Base-by-base conservation (phyloP, 1,140 invertebrate genomes). In the Pectinophora gossypiella region DNA sequence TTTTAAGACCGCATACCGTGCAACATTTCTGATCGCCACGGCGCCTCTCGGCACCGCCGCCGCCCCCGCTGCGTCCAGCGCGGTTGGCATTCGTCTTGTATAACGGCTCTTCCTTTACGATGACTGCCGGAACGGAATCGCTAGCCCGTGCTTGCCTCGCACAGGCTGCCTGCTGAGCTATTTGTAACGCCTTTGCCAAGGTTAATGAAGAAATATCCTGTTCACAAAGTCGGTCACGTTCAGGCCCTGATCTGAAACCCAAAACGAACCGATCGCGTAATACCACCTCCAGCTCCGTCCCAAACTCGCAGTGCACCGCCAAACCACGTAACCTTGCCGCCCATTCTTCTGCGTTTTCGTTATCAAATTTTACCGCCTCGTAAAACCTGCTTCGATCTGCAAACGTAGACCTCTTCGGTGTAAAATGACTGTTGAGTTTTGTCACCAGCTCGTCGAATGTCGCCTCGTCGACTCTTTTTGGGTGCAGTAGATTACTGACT, bases 101-200 rank as follows among this genome's bases (percentile, higher is more conserved):
- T 6, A 51, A 4, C 19, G 48, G 48, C 36, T 51, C 48, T 18
- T 51, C 48, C 48, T 51, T 51, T 3, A 51, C 5, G 2, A 3
- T 10, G 18, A 12, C 48, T 13, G n/a, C n/a, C n/a, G n/a, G n/a
- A n/a, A n/a, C n/a, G n/a, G n/a, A n/a, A n/a, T n/a, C n/a, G n/a
- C n/a, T n/a, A n/a, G n/a, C n/a, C n/a, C n/a, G n/a, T n/a, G n/a
- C n/a, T n/a, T n/a, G n/a, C n/a, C n/a, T n/a, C n/a, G n/a, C n/a
- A n/a, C n/a, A n/a, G n/a, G 7, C 66, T 12, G 61, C 35, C 9
- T 49, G 18, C 15, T 60, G 22, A 12, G 71, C 69, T 19, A 74
- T 43, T 22, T 76, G 63, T 2, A 69, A 46, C 7, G 61, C 64
- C 44, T 62, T 59, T 0, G 54, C 51, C 21, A 67, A 68, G 12